Conservation (phyloP, 2,113 vertebrate genomes). For the Podarcis raffonei region DNA sequence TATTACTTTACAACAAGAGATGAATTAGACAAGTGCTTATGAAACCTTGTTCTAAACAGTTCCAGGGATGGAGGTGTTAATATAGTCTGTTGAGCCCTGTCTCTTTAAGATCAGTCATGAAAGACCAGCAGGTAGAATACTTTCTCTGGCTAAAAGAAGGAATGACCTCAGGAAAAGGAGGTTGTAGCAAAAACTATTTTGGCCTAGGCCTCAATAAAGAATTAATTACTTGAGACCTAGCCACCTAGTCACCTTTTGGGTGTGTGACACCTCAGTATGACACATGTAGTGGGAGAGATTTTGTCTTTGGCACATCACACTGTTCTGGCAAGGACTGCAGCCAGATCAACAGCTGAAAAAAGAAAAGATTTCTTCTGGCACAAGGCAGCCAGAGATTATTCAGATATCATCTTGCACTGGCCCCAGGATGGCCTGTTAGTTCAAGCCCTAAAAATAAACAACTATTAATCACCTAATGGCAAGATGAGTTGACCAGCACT, state of each 20-base stretch:
- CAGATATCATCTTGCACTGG: constrained; percentile 77
- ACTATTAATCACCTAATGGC: constrained; percentile 81
- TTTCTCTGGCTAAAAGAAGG: not conserved
- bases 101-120: not conserved
- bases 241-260: constrained; percentile 5
- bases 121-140: not conserved
- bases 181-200: constrained; percentile 5
- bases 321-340: constrained; percentile 52
- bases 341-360: constrained; percentile 64
- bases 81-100: not conserved
- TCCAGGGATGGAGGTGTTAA: not conserved
- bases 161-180: not conserved
- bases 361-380: constrained; percentile 68
- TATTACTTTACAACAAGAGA: not conserved
- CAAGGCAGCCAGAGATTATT: constrained; percentile 72
- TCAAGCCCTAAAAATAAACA: constrained; percentile 86
- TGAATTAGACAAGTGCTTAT: not conserved
- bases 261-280: not conserved
- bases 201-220: not conserved
- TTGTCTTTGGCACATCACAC: constrained; percentile 61
- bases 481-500: constrained; percentile 72
- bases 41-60: constrained; percentile 22
- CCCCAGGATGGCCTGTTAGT: constrained; percentile 75
- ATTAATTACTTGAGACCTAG: not conserved
- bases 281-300: not conserved